Conservation (phyloP, 2,888 invertebrate species). For the Coelinius sp. region DNA sequence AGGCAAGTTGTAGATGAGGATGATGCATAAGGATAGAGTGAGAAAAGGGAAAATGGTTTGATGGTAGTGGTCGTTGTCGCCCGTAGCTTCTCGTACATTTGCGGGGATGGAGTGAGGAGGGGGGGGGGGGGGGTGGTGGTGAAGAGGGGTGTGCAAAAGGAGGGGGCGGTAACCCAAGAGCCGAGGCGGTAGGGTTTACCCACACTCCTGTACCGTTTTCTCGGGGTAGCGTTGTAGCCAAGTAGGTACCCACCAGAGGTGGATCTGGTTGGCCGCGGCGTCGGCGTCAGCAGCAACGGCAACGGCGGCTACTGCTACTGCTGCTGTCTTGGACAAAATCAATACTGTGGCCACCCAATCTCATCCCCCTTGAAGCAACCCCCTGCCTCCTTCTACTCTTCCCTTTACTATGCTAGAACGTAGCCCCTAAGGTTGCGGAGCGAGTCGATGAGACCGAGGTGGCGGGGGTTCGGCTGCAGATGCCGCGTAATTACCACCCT, state of each 20-base stretch:
- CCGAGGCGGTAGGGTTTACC: constrained; percentile 39
- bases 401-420: constrained; percentile 52
- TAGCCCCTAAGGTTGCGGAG: constrained; percentile 63
- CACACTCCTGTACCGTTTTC: constrained; percentile 30
- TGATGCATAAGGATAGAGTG: constrained; percentile 3
- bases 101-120: background rate
- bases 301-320: constrained; percentile 53
- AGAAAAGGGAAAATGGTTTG: background rate
- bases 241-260: constrained; percentile 69
- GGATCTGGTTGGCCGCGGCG: constrained; percentile 70
- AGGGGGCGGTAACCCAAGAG: constrained; percentile 32
- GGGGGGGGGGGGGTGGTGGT: constrained; percentile 14
- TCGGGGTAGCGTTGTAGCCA: constrained; percentile 57
- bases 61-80: background rate
- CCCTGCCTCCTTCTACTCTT: constrained; percentile 46
- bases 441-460: constrained; percentile 48
- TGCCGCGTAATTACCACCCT: constrained; percentile 71
- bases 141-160: constrained; percentile 26
- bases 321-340: constrained; percentile 71
- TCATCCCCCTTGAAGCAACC: constrained; percentile 43
- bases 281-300: constrained; percentile 61
- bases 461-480: constrained; percentile 65
- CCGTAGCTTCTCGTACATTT: constrained; percentile 15
- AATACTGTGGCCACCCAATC: constrained; percentile 69
- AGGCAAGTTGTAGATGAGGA: background rate